Evolutionary conservation across 2,113 vertebrate species (phyloP), one percentile per base, ranked within the genome.

Genomic region (Calidris pugnax): DNA sequence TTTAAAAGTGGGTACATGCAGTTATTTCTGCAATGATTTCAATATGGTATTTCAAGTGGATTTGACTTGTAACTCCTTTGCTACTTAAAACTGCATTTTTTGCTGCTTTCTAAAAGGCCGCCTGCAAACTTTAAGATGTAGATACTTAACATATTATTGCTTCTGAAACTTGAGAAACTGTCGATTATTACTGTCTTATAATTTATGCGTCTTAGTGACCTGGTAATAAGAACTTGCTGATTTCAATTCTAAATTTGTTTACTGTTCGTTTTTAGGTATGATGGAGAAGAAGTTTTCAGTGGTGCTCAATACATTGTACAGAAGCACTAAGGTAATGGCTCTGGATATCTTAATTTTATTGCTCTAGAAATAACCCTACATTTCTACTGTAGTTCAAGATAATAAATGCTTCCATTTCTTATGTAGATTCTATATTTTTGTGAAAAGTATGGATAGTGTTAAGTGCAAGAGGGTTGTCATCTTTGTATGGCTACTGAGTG

Each of bases 321-420:
- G 69, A 60, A 91, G 19, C 33, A 17, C 21, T 69, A 64, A 95
- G 97, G 96, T 97, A 96, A 96, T 2, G 19, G 26, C 12, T 72
- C 14, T 68, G 26, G 19, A n/a, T 30, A 41, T 66, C 48, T n/a
- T 22, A 18, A 24, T n/a, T 87, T 24, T 21, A 4, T 67, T 87
- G 8, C 6, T 62, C 2, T 74, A 26, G 10, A 76, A 76, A 20
- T 76, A 55, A 11, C 5, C 3, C 6, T 68, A 5, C 2, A 2
- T 35, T 72, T 60, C 23, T 55, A 0, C 0, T 17, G 13, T 16
- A 64, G 14, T 30, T 51, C 2, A 62, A 45, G 10, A 72, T 53
- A 57, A 6, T 41, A n/a, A 63, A 60, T 45, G 13, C 2, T 57
- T 69, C 23, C 0, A 5, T 56, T 89, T 48, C 10, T 16, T 51